Base-by-base conservation (phyloP, 2,113 vertebrate species). In the Vidua macroura region DNA sequence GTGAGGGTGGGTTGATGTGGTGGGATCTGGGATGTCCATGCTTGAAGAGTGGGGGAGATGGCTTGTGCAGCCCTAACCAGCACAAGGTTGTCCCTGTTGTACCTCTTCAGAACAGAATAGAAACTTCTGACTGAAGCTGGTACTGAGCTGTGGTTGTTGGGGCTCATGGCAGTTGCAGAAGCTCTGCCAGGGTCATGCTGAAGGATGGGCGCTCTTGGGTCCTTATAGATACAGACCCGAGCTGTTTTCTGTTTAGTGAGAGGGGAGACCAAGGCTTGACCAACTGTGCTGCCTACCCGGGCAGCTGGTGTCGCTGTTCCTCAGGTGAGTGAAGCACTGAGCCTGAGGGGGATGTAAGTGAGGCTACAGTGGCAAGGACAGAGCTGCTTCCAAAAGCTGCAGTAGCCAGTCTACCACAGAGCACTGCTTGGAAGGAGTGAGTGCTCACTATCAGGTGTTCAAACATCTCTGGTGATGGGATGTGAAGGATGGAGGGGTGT, bases 31-130 rank as follows among this genome's bases (percentile, higher is more conserved):
- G 21, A 13, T 75, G 39, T 39, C 27, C 2, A 0, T 62, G 41
- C 43, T 18, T 48, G 55, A 27, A 48, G 41, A 90, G 21, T 13
- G 15, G 15, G 33, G 15, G 30, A 63, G 24, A 11, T 3, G 19
- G 53, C 9, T 35, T 6, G 6, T 7, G 20, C 25, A 56, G 58
- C 25, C 15, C 46, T 35, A 1, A 67, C 3, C 33, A 37, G 43
- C 0, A 0, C 3, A 1, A 16, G 52, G 9, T 11, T 43, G 5
- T 30, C 59, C 18, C 1, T 4, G 10, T 44, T 68, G 14, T 13
- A 25, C 35, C 20, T 46, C 20, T 22, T 19, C 1, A 15, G 16
- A 63, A 43, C 66, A 76, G 63, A 62, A 39, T 13, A 59, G 74
- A 62, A 59, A 52, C 53, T 84, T 3, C 5, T 53, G 51, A 2